phyloP scores from a whole-genome alignment of 2,113 vertebrate species.

The Nesogale talazaci region DNA sequence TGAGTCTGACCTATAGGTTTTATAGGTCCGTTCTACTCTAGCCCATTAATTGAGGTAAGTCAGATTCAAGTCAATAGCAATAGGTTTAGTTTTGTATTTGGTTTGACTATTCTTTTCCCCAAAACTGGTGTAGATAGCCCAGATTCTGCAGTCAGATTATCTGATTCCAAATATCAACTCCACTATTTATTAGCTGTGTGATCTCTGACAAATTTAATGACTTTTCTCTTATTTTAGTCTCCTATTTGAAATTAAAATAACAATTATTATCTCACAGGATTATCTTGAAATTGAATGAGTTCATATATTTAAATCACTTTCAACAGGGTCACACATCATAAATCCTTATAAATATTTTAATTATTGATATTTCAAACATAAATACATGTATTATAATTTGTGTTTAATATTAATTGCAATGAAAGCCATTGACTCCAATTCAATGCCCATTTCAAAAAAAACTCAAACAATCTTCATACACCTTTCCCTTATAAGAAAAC shows the following conservation, averaged over 20 bases:
- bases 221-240: slow-evolving; percentile 8
- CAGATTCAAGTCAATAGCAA: not conserved
- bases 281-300: slow-evolving; percentile 23
- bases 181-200: not conserved
- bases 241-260: slow-evolving; percentile 36
- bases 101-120: not conserved
- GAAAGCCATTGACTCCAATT: slow-evolving; percentile 1
- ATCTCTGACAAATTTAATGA: not conserved
- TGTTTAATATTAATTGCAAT: not conserved
- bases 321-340: not conserved
- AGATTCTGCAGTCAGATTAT: not conserved
- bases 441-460: slow-evolving; percentile 37
- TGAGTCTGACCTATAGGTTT: not conserved
- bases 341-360: not conserved
- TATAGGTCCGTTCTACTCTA: not conserved
- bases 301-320: slow-evolving; percentile 16
- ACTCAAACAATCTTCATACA: not conserved
- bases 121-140: not conserved
- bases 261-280: not conserved
- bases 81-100: not conserved
- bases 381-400: not conserved
- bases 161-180: slow-evolving; percentile 31
- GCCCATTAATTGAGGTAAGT: not conserved
- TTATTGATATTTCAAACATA: not conserved
- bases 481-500: not conserved